Evolutionary conservation across 2,888 invertebrate genomes (phyloP).

Genomic region (Pterostichus niger): DNA sequence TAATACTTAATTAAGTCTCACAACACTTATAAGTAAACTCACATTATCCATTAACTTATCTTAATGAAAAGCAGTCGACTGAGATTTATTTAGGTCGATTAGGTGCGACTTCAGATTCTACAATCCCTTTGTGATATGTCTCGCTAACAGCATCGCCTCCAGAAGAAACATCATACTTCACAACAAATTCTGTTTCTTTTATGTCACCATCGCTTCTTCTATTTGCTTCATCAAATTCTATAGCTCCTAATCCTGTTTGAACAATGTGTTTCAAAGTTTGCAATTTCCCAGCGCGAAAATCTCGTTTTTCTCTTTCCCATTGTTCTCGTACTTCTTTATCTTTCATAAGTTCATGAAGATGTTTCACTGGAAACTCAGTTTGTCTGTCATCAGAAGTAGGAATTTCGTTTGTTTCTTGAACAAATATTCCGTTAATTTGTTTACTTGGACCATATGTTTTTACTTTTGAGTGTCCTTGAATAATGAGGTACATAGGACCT

Average conservation of each 20-base stretch:
- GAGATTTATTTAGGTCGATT: conserved; percentile 68
- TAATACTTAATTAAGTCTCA: conserved; percentile 60
- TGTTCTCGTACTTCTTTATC: conserved; percentile 73
- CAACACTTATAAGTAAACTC: conserved; percentile 46
- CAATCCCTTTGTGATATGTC: conserved; percentile 82
- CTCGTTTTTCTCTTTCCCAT: conserved; percentile 68
- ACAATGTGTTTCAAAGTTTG: conserved; percentile 75
- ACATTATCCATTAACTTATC: conserved; percentile 28
- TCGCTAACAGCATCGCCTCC: conserved; percentile 79
- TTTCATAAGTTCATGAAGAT: conserved; percentile 77
- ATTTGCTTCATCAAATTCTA: conserved; percentile 72
- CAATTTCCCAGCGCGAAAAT: conserved; percentile 73
- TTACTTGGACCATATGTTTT: conserved; percentile 88
- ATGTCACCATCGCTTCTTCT: conserved; percentile 72
- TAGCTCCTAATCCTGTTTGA: conserved; percentile 75
- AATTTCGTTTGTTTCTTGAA: conserved; percentile 80
- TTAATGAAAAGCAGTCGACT: conserved; percentile 20
- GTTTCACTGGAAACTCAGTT: conserved; percentile 78
- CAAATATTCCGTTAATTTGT: conserved; percentile 76
- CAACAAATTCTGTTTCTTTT: conserved; percentile 80
- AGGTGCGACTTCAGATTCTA: conserved; percentile 77
- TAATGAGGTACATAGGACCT: conserved; percentile 87
- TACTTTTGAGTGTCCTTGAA: conserved; percentile 92
- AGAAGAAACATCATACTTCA: conserved; percentile 81
- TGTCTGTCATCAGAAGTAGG: conserved; percentile 76